Conservation (phyloP, 2,797 vertebrate genomes). For the Bradypodion pumilum region DNA sequence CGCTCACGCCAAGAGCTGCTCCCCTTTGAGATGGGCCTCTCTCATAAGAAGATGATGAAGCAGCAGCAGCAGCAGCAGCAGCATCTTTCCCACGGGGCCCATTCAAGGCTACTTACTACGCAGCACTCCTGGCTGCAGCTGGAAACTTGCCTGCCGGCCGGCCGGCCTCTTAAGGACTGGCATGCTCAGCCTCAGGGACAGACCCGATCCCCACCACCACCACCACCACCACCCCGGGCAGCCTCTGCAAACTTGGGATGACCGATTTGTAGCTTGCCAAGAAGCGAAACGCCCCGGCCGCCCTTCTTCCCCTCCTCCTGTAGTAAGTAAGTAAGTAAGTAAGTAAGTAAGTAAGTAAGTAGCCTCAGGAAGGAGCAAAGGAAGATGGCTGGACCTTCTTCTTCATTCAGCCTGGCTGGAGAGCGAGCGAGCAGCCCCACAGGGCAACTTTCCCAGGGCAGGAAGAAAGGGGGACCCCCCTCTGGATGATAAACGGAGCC, state of each 20-base stretch:
- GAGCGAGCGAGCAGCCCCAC: rapidly evolving
- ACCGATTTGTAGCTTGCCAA: neutral
- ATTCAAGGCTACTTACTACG: rapidly evolving
- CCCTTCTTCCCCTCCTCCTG: too few species aligned
- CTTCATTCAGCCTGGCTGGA: rapidly evolving
- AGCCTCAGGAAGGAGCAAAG: neutral
- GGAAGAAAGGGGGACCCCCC: neutral
- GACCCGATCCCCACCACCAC: too few species aligned
- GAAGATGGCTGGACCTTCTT: neutral
- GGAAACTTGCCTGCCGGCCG: neutral
- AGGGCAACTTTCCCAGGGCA: conserved; percentile 5
- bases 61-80: too few species aligned
- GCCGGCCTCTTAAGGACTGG: rapidly evolving
- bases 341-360: rapidly evolving
- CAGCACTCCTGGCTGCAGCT: neutral
- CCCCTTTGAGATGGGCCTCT: neutral
- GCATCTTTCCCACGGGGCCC: rapidly evolving
- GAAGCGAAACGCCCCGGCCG: neutral
- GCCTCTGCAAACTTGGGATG: neutral
- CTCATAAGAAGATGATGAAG: too few species aligned
- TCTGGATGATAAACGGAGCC: neutral
- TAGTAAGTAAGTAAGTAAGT: rapidly evolving
- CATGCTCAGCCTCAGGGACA: rapidly evolving
- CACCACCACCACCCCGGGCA: too few species aligned
- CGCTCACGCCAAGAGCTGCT: neutral